These are phyloP conservation scores for Aurelia sp. DNA, from an alignment of 30 jellyfish, hydroid and myxozoan species.

Conservation along the genomic window DNA sequence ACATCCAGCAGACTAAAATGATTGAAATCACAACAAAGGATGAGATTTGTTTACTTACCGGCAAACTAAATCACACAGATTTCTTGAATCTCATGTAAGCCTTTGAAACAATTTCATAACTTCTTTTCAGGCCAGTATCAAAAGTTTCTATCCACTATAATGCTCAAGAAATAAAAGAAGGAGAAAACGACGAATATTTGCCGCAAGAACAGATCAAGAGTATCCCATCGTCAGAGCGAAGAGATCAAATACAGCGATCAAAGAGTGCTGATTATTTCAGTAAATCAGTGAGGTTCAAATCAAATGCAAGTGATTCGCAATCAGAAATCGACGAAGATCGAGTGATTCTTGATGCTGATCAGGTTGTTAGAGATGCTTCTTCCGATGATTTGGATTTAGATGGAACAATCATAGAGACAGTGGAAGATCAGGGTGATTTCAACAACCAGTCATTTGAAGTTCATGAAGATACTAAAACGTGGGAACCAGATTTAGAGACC, in stretches of 20 bases:
- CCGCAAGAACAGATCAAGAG: neutral
- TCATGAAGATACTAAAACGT: neutral
- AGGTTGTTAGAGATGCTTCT: slow-evolving; percentile 30
- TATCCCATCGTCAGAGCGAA: neutral
- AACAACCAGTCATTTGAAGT: neutral
- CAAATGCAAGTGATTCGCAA: slow-evolving; percentile 6
- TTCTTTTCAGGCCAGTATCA: slow-evolving; percentile 66
- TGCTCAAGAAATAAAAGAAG: slow-evolving; percentile 8
- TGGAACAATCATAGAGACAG: neutral
- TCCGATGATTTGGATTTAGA: neutral
- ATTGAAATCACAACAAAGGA: too few relatives aligned
- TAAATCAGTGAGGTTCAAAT: neutral
- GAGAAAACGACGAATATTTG: neutral
- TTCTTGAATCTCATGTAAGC: too few relatives aligned
- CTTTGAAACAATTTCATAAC: slow-evolving; percentile 4
- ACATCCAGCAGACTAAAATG: too few relatives aligned
- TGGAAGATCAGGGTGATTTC: neutral
- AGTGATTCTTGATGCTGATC: slow-evolving; percentile 57
- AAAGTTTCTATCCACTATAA: slow-evolving; percentile 53
- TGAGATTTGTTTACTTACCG: too few relatives aligned
- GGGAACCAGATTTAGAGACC: neutral
- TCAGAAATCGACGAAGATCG: slow-evolving; percentile 70
- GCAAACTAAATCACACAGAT: too few relatives aligned
- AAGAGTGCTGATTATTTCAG: slow-evolving; percentile 43
- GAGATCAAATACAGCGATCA: neutral